A percentile compares a stretch with the other conserved stretches of the same genome.
Conservation (phyloP, 2,113 vertebrate genomes). For the Corythaixoides concolor region DNA sequence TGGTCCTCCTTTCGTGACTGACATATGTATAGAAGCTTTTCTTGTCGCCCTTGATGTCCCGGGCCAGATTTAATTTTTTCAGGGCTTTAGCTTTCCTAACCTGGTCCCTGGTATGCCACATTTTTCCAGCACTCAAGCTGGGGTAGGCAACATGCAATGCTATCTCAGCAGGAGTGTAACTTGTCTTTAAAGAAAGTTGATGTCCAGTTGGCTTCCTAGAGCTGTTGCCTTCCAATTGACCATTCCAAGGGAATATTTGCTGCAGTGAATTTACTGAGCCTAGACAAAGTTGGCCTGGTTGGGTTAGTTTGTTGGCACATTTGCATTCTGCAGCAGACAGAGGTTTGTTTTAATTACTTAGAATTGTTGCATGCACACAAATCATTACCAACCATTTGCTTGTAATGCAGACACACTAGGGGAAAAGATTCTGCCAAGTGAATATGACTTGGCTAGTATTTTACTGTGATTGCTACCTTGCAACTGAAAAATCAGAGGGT, state of each 20-base stretch:
- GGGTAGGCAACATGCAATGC: neutral
- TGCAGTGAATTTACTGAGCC: slow-evolving; percentile 12
- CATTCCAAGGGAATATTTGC: neutral
- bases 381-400: slow-evolving; percentile 60
- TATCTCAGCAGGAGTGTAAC: neutral
- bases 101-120: too few relatives aligned
- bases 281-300: slow-evolving; percentile 19
- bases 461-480: neutral
- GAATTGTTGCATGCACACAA: slow-evolving; percentile 47
- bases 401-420: neutral
- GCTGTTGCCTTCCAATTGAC: neutral
- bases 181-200: neutral
- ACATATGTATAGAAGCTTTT: too few relatives aligned
- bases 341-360: slow-evolving; percentile 67
- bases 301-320: slow-evolving; percentile 43
- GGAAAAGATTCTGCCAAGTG: neutral
- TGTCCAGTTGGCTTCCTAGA: neutral
- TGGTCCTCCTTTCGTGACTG: too few relatives aligned
- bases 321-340: slow-evolving; percentile 43
- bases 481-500: neutral
- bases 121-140: neutral
- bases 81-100: too few relatives aligned
- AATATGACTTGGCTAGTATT: neutral
- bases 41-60: too few relatives aligned
- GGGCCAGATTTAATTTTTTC: too few relatives aligned